Percentiles rank a stretch among this genome's conserved stretches.
These are phyloP conservation scores for Noctilio leporinus DNA, from an alignment of 2,113 vertebrate species.

Conservation along the genomic window DNA sequence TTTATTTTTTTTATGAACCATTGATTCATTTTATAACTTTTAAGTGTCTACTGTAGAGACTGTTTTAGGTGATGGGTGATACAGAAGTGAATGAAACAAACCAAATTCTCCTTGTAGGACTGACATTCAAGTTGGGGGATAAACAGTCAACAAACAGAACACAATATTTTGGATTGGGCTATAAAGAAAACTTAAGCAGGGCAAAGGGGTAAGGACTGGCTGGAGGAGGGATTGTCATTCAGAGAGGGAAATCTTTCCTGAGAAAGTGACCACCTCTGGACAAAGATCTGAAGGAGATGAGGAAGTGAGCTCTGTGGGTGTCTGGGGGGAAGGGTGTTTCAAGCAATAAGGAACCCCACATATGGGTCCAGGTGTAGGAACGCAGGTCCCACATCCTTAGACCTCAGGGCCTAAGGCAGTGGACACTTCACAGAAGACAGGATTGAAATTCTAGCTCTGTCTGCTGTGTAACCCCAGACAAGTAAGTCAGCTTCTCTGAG, in stretches of 20 bases:
- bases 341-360: background rate
- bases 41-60: background rate
- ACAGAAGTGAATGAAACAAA: background rate
- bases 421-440: background rate
- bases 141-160: background rate
- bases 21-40: background rate
- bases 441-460: background rate
- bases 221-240: background rate
- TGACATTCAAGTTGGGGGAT: too few species aligned
- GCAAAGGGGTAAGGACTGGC: background rate
- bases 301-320: background rate
- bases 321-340: background rate
- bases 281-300: background rate
- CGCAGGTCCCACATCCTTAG: background rate
- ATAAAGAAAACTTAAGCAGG: background rate
- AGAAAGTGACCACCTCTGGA: background rate
- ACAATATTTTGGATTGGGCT: background rate
- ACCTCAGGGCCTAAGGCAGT: background rate
- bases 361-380: background rate
- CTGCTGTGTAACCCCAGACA: background rate
- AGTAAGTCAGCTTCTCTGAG: background rate
- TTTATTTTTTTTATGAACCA: background rate
- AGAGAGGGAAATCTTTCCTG: background rate
- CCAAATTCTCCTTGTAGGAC: background rate
- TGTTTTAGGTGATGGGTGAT: background rate